A percentile compares a stretch with the other conserved stretches of the same genome.
Evolutionary conservation across 2,797 vertebrate species (phyloP).

Genomic region (Martes flavigula): DNA sequence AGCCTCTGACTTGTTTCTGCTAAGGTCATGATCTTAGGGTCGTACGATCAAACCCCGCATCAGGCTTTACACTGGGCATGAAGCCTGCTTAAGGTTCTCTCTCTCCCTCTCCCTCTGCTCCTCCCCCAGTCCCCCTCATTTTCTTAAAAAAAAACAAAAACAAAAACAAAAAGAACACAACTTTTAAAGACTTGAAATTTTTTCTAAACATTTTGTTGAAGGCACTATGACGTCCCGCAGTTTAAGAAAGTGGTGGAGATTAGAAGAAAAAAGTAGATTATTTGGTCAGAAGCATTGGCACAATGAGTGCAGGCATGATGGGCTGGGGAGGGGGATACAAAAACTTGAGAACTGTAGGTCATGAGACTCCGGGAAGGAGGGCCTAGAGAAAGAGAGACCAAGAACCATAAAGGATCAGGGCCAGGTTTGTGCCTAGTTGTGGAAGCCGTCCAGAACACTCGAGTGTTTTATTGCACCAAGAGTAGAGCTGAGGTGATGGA

Average conservation of each 20-base stretch:
- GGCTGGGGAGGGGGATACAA: not conserved
- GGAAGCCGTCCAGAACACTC: not conserved
- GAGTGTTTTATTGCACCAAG: slow-evolving; percentile 19
- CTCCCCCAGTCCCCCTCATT: not conserved
- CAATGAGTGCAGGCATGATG: not conserved
- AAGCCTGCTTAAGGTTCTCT: not conserved
- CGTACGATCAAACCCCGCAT: fast-evolving
- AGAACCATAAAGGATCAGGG: not conserved
- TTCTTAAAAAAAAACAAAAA: not conserved
- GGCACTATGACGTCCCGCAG: not conserved
- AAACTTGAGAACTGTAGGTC: not conserved
- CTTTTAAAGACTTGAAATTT: not conserved
- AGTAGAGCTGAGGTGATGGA: not conserved
- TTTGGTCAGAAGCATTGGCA: not conserved
- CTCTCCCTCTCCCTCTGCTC: not conserved
- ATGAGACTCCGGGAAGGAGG: not conserved
- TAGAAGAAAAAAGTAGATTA: not conserved
- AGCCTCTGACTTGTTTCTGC: not conserved
- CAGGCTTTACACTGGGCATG: not conserved
- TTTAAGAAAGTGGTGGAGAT: not conserved
- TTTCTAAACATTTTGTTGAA: not conserved
- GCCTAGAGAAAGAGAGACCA: not conserved
- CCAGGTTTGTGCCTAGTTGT: not conserved
- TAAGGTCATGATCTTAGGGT: not conserved
- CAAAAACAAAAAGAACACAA: too few relatives aligned